Conservation (phyloP, 2,797 vertebrate species). For the Calcarius lapponicus region DNA sequence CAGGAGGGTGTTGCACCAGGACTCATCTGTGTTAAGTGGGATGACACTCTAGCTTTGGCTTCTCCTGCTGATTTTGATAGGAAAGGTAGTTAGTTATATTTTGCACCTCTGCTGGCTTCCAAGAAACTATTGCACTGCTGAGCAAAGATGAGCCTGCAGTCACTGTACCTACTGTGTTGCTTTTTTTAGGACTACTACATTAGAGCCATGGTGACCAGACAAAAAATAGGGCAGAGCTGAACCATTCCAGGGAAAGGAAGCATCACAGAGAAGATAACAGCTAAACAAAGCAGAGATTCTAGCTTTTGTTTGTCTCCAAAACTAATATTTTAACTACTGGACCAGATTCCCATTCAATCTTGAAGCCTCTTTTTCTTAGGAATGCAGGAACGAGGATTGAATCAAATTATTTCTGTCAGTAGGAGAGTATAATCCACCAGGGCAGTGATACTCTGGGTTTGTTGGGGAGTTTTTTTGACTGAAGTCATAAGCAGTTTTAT, state of each 20-base stretch:
- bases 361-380: not conserved
- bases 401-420: not conserved
- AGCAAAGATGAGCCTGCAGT: conserved; percentile 49
- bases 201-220: conserved; percentile 24
- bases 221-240: conserved; percentile 44
- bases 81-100: conserved; percentile 47
- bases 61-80: conserved; percentile 47
- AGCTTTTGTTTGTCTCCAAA: not conserved
- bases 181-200: conserved; percentile 58
- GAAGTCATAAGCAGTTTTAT: not conserved
- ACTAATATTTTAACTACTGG: not conserved
- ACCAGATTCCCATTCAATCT: not conserved
- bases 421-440: not conserved
- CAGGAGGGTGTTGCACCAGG: not conserved
- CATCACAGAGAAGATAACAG: not conserved
- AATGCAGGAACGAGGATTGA: not conserved
- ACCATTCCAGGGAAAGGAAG: conserved; percentile 8
- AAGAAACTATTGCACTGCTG: conserved; percentile 43
- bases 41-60: conserved; percentile 8
- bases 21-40: not conserved
- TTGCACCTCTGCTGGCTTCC: conserved; percentile 56
- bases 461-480: not conserved
- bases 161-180: conserved; percentile 36
- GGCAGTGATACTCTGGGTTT: not conserved
- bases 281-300: not conserved